Base-by-base conservation (phyloP, 2,888 invertebrate genomes). In the Apocheima hispidaria region DNA sequence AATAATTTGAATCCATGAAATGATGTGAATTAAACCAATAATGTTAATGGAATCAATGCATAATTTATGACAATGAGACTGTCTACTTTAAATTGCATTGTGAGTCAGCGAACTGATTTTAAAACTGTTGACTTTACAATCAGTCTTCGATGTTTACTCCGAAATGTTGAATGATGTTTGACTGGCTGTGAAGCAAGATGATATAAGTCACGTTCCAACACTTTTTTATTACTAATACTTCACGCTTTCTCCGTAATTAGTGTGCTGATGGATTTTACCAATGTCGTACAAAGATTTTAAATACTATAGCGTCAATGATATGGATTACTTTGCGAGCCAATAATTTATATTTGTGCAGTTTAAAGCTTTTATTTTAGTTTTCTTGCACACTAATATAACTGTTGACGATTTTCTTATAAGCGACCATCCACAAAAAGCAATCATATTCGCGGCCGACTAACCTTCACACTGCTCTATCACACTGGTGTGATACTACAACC, bases 171-270 rank as follows among this genome's bases (percentile, higher is more conserved):
- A 23, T 23, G 6, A 23, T 5, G 4, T 23, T 41, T 53, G 49
- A 49, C 43, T 28, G 38, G 21, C 23, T 21, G 14, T 23, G 20
- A 38, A 49, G 36, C 30, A 14, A 41, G 35, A 49, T 54, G 49
- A 54, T 60, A 41, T 49, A 49, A 48, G 55, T 55, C 55, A 33
- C 38, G 51, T 46, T n/a, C 40, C 21, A 28, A 28, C 38, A 16
- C n/a, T 53, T 48, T 52, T 48, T 52, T 49, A 49, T 60, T 50
- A 28, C 50, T 30, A 44, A 60, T 40, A 44, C 23, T 26, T 54
- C 20, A 21, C 23, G 46, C 23, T 1, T 56, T 44, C 50, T 33
- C 28, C 23, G 55, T 51, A 60, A 51, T 26, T 36, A 20, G 28
- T 26, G 10, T 33, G 40, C 7, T 51, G 49, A 60, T 14, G 4